Evolutionary conservation across 1,140 invertebrate genomes (phyloP).

Genomic region (Drosophila oshimai): DNA sequence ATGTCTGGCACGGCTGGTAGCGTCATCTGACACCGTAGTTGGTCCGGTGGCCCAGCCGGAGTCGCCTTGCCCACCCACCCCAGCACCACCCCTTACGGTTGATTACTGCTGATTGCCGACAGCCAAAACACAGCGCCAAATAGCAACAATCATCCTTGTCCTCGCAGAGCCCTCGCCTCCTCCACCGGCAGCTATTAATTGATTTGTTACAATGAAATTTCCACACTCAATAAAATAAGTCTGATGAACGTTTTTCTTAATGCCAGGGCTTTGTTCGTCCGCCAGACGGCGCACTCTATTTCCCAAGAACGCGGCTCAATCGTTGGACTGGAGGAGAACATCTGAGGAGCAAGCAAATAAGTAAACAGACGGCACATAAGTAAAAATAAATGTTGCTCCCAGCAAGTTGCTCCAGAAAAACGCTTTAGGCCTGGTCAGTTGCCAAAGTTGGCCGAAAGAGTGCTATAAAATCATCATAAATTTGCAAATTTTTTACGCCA

Average conservation of each 20-base stretch:
- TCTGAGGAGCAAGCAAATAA: conserved; percentile 10
- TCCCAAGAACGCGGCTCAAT: conserved; percentile 1
- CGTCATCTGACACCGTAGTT: conserved; percentile 37
- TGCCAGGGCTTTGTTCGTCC: conserved; percentile 36
- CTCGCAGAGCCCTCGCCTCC: neutral
- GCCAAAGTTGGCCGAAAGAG: conserved; percentile 52
- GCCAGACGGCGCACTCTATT: conserved; percentile 38
- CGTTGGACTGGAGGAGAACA: conserved; percentile 30
- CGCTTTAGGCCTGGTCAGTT: conserved; percentile 50
- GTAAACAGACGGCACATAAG: neutral
- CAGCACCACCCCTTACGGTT: conserved; percentile 43
- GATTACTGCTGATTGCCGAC: conserved; percentile 75
- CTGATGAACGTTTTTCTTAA: conserved; percentile 59
- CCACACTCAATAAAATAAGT: conserved; percentile 67
- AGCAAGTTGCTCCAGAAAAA: conserved; percentile 6
- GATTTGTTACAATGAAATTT: conserved; percentile 78
- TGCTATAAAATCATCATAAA: conserved; percentile 77
- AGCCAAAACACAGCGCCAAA: conserved; percentile 71
- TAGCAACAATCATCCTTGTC: conserved; percentile 61
- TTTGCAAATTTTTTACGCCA: conserved; percentile 63
- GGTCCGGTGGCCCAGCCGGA: conserved; percentile 11
- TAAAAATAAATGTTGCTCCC: conserved; percentile 42
- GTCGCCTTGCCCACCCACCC: neutral
- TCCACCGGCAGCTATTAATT: conserved; percentile 56
- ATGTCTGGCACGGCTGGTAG: conserved; percentile 60